Evolutionary conservation across 2,797 vertebrate species (phyloP).

Genomic region (Diglossa cyanea): DNA sequence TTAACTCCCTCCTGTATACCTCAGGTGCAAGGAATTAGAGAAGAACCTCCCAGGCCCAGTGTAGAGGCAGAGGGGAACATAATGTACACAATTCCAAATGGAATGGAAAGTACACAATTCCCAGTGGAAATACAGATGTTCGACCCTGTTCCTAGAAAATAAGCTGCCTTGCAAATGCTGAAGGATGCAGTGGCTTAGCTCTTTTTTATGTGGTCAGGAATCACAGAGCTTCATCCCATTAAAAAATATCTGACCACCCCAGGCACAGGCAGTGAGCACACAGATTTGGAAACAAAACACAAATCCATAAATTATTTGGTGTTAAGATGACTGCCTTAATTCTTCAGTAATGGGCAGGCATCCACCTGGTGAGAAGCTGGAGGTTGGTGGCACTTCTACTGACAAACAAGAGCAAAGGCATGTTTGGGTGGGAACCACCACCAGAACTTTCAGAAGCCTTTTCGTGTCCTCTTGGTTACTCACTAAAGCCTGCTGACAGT

Average conservation of each 20-base stretch:
- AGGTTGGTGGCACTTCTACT: not conserved
- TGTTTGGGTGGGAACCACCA: not conserved
- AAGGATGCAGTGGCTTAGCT: not conserved
- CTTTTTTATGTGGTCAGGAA: not conserved
- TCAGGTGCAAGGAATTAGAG: not conserved
- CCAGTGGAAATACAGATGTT: not conserved
- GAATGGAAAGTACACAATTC: not conserved
- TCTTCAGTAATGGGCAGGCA: not conserved
- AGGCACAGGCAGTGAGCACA: accelerated
- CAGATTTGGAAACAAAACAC: not conserved
- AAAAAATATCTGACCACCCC: not conserved
- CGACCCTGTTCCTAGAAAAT: not conserved
- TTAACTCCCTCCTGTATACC: not conserved
- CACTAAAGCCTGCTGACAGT: not conserved
- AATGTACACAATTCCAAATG: not conserved
- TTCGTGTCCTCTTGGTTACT: not conserved
- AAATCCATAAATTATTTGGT: not conserved
- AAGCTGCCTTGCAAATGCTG: not conserved
- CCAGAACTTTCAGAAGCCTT: not conserved
- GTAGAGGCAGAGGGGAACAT: not conserved
- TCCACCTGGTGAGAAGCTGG: not conserved
- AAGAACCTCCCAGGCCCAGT: not conserved
- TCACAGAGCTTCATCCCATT: not conserved
- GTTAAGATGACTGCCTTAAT: not conserved
- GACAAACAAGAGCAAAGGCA: not conserved